Percentiles rank a stretch among this genome's conserved stretches.
Evolutionary conservation across 2,888 invertebrate genomes (phyloP).

Genomic region (Ferdinandea cuprea): DNA sequence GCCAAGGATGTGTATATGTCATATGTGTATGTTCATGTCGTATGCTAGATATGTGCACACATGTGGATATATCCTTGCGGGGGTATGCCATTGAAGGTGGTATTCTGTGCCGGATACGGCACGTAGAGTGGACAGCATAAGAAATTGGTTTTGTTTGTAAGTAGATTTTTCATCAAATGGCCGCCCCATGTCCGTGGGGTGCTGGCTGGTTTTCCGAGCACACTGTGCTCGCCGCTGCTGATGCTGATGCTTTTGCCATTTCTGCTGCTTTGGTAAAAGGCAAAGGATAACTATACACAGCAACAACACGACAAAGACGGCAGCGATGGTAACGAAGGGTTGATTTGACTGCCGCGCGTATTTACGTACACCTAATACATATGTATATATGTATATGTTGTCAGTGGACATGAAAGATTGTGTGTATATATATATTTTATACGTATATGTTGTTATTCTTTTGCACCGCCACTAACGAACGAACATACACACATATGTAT

Average conservation of each 20-base stretch:
- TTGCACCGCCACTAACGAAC: conserved; percentile 8
- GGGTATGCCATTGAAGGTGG: conserved; percentile 31
- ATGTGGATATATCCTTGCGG: conserved; percentile 49
- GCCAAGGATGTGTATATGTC: conserved; percentile 65
- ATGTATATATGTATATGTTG: background rate
- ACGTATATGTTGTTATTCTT: conserved; percentile 10
- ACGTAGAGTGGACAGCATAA: conserved; percentile 77
- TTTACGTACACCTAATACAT: too few relatives aligned
- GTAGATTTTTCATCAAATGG: conserved; percentile 77
- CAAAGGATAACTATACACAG: conserved; percentile 69
- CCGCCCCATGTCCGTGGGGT: conserved; percentile 72
- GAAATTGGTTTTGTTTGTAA: conserved; percentile 78
- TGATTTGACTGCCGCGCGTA: conserved; percentile 71
- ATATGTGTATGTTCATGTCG: conserved; percentile 32
- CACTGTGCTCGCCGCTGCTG: conserved; percentile 26
- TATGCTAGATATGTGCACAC: conserved; percentile 31
- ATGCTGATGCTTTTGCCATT: conserved; percentile 52
- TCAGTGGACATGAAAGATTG: background rate
- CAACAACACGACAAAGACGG: conserved; percentile 40
- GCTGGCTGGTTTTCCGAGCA: conserved; percentile 37
- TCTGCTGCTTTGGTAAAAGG: conserved; percentile 72
- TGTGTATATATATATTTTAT: background rate
- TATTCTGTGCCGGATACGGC: conserved; percentile 67
- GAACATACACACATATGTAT: background rate
- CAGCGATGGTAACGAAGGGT: conserved; percentile 68